Evolutionary conservation across 2,888 invertebrate genomes (phyloP).

Genomic region (Lottia gigantea): DNA sequence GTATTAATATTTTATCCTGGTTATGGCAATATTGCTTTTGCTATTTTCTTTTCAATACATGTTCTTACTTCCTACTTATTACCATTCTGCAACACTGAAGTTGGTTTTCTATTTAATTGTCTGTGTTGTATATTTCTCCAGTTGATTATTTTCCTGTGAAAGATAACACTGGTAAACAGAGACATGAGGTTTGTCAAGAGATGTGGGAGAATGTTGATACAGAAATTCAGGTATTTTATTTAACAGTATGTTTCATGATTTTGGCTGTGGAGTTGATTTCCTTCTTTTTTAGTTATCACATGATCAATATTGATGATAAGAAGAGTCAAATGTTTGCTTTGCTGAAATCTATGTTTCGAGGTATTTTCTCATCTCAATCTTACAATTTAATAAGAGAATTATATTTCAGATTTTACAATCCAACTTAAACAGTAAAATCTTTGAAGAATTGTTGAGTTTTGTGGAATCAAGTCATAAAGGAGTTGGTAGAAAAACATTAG

Average conservation of each 20-base stretch:
- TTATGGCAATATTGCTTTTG: too few species aligned
- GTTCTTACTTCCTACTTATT: too few species aligned
- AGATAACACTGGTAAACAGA: constrained; percentile 25
- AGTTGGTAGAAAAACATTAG: constrained; percentile 13
- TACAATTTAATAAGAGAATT: too few species aligned
- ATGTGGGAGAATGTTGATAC: constrained; percentile 49
- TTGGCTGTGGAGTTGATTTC: not conserved
- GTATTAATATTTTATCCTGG: too few species aligned
- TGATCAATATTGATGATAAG: too few species aligned
- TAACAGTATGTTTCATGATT: not conserved
- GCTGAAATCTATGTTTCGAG: too few species aligned
- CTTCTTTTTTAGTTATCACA: too few species aligned
- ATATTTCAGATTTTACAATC: constrained; percentile 53
- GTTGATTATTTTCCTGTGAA: constrained; percentile 41
- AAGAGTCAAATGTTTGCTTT: too few species aligned
- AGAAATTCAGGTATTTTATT: constrained; percentile 48
- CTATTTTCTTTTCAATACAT: too few species aligned
- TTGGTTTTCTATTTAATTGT: too few species aligned
- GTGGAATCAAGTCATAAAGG: constrained; percentile 37
- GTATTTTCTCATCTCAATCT: too few species aligned
- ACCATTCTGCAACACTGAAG: too few species aligned
- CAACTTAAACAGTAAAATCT: constrained; percentile 57
- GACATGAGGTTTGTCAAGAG: constrained; percentile 36
- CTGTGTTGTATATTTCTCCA: constrained; percentile 21
- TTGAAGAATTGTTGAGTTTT: constrained; percentile 59